Evolutionary conservation across 2,113 vertebrate species (phyloP).

Genomic region (Plestiodon gilberti): DNA sequence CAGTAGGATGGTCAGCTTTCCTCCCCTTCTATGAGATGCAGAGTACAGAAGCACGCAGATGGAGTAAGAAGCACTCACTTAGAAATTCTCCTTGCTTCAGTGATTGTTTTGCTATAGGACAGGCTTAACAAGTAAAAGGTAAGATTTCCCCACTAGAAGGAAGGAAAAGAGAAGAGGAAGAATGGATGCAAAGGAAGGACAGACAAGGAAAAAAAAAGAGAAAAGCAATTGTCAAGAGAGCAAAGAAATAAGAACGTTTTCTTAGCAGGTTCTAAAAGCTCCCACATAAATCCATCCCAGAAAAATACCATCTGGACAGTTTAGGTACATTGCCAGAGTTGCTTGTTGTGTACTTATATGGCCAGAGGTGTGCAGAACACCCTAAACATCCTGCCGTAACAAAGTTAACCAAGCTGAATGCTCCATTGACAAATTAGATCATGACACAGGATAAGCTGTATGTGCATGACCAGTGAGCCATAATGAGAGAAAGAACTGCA

Average conservation of each 20-base stretch:
- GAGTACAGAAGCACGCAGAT: slow-evolving; percentile 76
- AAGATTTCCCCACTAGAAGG: slow-evolving; percentile 73
- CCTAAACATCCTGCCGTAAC: neutral
- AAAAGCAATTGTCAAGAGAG: slow-evolving; percentile 71
- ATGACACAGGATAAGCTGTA: slow-evolving; percentile 5
- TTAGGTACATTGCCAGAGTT: neutral
- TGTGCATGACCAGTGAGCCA: neutral
- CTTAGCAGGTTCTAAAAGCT: slow-evolving; percentile 26
- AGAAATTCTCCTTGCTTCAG: slow-evolving; percentile 78
- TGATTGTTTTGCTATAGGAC: slow-evolving; percentile 83
- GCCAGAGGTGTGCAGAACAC: neutral
- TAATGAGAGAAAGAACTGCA: neutral
- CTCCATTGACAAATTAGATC: neutral
- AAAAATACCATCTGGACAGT: neutral
- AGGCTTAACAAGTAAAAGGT: slow-evolving; percentile 86
- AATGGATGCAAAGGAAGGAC: slow-evolving; percentile 68
- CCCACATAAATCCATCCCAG: neutral
- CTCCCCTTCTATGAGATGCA: slow-evolving; percentile 75
- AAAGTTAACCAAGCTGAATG: neutral
- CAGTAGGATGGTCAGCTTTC: slow-evolving; percentile 70
- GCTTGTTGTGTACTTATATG: neutral
- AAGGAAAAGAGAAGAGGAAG: slow-evolving; percentile 59
- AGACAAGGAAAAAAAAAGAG: slow-evolving; percentile 65
- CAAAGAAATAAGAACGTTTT: slow-evolving; percentile 63
- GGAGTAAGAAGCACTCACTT: slow-evolving; percentile 78